Evolutionary conservation across 1,140 invertebrate genomes (phyloP).

Genomic region (Ctenoplectra terminalis): DNA sequence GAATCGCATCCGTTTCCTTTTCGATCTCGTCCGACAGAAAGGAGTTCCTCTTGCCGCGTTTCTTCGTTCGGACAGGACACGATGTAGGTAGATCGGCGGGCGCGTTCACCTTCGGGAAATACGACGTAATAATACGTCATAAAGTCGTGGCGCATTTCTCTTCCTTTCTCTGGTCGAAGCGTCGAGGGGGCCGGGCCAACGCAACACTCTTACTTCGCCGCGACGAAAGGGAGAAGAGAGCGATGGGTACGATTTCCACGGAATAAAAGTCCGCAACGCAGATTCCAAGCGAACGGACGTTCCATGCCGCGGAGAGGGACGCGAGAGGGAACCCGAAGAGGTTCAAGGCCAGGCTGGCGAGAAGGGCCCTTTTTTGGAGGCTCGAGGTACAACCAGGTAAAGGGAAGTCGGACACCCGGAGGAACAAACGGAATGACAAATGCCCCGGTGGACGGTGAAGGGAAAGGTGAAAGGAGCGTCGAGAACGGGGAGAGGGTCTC

Average conservation of each 20-base stretch:
- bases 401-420: constrained; percentile 74
- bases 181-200: neutral
- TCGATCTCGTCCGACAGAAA: neutral
- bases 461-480: constrained; percentile 67
- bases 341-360: constrained; percentile 71
- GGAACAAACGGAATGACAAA: constrained; percentile 80
- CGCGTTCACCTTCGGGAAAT: constrained; percentile 4
- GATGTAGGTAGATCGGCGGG: too few species aligned
- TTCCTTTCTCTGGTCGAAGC: constrained; percentile 5
- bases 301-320: neutral
- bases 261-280: constrained; percentile 25
- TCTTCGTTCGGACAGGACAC: too few species aligned
- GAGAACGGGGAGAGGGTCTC: constrained; percentile 29
- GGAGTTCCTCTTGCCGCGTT: neutral
- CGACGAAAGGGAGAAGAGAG: constrained; percentile 3
- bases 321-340: neutral
- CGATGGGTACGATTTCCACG: neutral
- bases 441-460: constrained; percentile 70
- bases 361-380: constrained; percentile 70
- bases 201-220: neutral
- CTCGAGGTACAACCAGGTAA: constrained; percentile 74
- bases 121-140: constrained; percentile 35
- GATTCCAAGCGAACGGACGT: neutral
- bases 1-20: neutral
- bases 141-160: constrained; percentile 31